Base-by-base conservation (phyloP, 2,797 vertebrate species). In the Margarornis squamiger region DNA sequence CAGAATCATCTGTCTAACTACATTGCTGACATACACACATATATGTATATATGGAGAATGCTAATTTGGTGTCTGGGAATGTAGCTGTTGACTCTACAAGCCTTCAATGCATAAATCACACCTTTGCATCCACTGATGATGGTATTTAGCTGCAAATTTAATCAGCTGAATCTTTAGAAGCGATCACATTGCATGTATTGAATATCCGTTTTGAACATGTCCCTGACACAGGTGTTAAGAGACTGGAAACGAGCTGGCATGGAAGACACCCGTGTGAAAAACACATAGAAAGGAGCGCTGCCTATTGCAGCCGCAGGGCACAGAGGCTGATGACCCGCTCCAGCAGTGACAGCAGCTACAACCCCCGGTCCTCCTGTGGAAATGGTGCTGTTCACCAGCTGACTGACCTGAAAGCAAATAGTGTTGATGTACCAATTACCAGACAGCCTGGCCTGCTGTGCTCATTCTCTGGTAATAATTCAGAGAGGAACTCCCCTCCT, bases 261-360 rank as follows among this genome's bases (percentile, higher is more conserved):
- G 97, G 98, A 67, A 98, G 97, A 80, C 98, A 98, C 12, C 98
- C 98, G 4, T 98, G 98, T 62, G 98, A 99, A 63, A 98, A 92
- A 27, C 98, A 98, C 61, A 79, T 90, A 4, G 98, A 98, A 87
- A 97, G 97, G 95, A 97, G 68, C 12, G 52, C 74, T 5, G 97
- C 93, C 6, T 97, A 66, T 52, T 97, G 93, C 1, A 96, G 70
- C 49, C 97, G 92, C 58, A 96, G 97, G 38, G 93, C 96, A 0
- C 98, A 98, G 97, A 99, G 98, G 88, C 93, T 97, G 68, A 99
- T 99, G 99, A 98, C 97, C 15, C 99, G 99, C 32, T 99, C 99
- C 92, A 98, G 98, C 97, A 99, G 99, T 0, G 99, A 99, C 96
- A 98, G 98, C 95, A 98, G 98, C 96, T 98, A 95, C 93, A 97